These are phyloP conservation scores for Girardinichthys multiradiatus DNA, from an alignment of 2,113 vertebrate genomes.

Conservation along the genomic window DNA sequence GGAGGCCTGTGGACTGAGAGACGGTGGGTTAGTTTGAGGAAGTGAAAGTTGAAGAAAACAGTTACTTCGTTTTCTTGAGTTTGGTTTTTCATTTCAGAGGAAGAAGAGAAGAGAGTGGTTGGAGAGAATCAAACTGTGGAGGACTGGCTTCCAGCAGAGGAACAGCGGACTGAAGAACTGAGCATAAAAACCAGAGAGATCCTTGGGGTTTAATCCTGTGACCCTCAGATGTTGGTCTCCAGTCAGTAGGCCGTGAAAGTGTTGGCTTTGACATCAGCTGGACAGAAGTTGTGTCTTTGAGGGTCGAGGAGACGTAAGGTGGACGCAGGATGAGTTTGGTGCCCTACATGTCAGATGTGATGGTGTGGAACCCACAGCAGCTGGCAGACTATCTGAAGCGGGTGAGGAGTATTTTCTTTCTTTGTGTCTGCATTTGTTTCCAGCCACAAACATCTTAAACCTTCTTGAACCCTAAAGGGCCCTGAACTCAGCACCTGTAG, in stretches of 20 bases:
- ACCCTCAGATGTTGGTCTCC: conserved; percentile 10
- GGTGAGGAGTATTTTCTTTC: conserved; percentile 56
- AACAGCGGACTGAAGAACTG: not conserved
- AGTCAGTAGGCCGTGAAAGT: not conserved
- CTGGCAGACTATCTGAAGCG: conserved; percentile 85
- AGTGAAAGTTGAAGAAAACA: conserved; percentile 15
- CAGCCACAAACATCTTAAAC: not conserved
- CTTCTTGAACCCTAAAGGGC: not conserved
- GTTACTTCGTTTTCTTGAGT: conserved; percentile 3
- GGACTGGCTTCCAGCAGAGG: not conserved
- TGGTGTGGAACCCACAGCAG: conserved; percentile 82
- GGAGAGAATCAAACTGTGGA: not conserved
- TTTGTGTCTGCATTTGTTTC: not conserved
- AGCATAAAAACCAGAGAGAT: fast-evolving
- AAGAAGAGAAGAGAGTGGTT: conserved; percentile 8
- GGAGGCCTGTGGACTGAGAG: not conserved
- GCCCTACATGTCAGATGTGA: conserved; percentile 85
- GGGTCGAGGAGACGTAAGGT: not conserved
- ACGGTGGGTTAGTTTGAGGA: conserved; percentile 2
- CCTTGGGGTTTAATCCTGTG: too few species aligned
- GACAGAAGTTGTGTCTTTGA: not conserved
- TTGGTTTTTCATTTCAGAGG: not conserved
- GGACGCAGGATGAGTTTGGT: conserved; percentile 83
- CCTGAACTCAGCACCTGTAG: not conserved
- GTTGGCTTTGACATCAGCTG: not conserved